Conservation (phyloP, 2,113 vertebrate genomes). For the Apodemus sylvaticus region DNA sequence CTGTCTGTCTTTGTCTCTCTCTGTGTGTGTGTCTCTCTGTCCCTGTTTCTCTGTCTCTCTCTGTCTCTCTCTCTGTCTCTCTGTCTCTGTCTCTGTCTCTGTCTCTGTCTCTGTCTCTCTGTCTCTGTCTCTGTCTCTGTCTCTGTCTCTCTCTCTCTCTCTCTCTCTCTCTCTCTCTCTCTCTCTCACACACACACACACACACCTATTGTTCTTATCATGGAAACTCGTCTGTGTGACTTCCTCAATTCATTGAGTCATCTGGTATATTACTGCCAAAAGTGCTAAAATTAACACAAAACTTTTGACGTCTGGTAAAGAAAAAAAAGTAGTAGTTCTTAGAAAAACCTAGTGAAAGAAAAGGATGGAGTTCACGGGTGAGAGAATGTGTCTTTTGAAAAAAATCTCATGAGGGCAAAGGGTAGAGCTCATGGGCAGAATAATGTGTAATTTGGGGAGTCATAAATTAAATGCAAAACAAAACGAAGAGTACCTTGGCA, state of each 20-base stretch:
- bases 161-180: too few species aligned
- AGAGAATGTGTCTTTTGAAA: neutral
- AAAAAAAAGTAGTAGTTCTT: constrained; percentile 19
- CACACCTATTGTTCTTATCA: accelerated
- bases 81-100: too few species aligned
- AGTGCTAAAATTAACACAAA: constrained; percentile 41
- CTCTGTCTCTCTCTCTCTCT: too few species aligned
- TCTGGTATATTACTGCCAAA: neutral
- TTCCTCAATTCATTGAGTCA: neutral
- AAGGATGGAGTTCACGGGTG: neutral
- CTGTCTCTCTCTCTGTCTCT: too few species aligned
- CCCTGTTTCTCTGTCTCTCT: too few species aligned
- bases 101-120: too few species aligned
- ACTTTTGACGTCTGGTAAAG: neutral
- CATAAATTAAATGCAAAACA: neutral
- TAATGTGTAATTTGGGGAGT: neutral
- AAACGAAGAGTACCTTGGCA: neutral
- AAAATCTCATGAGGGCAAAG: constrained; percentile 55
- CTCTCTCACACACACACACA: neutral
- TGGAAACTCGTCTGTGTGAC: accelerated
- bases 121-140: too few species aligned
- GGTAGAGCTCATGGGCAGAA: neutral
- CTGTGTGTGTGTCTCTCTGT: too few species aligned
- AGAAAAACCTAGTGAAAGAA: constrained; percentile 53
- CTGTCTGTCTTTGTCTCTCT: too few species aligned